These are phyloP conservation scores for Drosophila flavopinicola DNA, from an alignment of 2,888 invertebrate genomes.

Conservation along the genomic window DNA sequence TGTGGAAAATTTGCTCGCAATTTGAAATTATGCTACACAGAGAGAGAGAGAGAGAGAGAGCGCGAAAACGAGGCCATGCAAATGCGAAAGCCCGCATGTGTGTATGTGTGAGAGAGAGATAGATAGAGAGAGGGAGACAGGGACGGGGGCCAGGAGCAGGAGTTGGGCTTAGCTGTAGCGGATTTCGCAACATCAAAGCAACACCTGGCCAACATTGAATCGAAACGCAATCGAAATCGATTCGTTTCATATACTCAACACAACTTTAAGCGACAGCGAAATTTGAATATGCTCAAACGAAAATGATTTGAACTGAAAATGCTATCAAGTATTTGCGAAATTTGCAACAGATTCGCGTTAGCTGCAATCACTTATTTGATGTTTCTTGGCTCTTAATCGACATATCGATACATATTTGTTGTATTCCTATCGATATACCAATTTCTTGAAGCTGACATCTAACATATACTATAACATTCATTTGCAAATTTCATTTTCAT, in stretches of 20 bases:
- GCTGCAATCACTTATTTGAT: neutral
- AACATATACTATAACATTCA: no score
- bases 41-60: conserved; percentile 13
- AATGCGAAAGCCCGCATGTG: conserved; percentile 72
- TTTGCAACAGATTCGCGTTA: neutral
- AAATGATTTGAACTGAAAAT: no score
- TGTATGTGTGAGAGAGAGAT: conserved; percentile 4
- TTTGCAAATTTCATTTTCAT: no score
- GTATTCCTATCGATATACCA: no score
- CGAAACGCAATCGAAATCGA: conserved; percentile 53
- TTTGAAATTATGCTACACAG: conserved; percentile 65
- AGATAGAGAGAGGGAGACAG: conserved; percentile 3
- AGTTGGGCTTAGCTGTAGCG: conserved; percentile 33
- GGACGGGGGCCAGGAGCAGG: neutral
- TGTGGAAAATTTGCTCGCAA: conserved; percentile 75
- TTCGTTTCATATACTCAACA: conserved; percentile 39
- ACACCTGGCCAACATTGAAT: conserved; percentile 68
- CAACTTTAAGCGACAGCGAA: conserved; percentile 38
- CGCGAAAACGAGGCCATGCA: conserved; percentile 75
- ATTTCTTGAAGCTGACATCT: no score
- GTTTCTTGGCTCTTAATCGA: no score
- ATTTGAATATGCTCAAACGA: conserved; percentile 39
- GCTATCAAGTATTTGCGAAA: no score
- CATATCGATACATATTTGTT: no score
- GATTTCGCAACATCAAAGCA: conserved; percentile 62